phyloP scores from a whole-genome alignment of 1,140 invertebrate genomes.

The Hestina assimilis region DNA sequence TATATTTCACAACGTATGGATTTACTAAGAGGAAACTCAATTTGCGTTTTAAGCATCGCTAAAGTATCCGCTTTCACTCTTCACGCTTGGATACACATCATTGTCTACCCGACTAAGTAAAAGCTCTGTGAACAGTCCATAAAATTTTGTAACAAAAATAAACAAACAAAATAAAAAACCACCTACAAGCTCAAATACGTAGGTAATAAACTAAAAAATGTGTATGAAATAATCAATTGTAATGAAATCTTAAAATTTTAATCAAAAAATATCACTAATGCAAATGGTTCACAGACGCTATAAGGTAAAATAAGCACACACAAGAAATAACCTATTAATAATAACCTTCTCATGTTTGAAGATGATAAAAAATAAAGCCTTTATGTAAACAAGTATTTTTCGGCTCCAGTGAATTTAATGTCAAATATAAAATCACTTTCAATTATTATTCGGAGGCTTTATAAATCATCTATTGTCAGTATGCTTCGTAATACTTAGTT shows the following conservation, averaged over 20 bases:
- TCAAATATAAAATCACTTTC: background rate
- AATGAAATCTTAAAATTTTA: too few species aligned
- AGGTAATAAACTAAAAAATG: too few species aligned
- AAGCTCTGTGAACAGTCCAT: conserved; percentile 28
- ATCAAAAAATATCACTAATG: too few species aligned
- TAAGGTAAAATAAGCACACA: too few species aligned
- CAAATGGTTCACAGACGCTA: too few species aligned
- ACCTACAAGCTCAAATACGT: too few species aligned
- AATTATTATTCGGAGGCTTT: background rate
- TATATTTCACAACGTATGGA: conserved; percentile 12
- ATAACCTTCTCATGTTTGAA: too few species aligned
- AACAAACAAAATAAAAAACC: background rate
- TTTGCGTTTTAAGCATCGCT: conserved; percentile 40
- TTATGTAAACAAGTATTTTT: background rate
- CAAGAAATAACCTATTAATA: too few species aligned
- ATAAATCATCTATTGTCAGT: background rate
- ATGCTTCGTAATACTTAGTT: background rate
- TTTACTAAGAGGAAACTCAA: conserved; percentile 25
- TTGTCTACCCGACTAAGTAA: conserved; percentile 40
- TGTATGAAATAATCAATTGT: too few species aligned
- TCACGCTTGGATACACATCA: conserved; percentile 51
- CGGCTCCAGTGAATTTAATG: background rate
- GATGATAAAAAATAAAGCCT: background rate
- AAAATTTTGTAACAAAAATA: conserved; percentile 24
- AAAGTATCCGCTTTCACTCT: conserved; percentile 60